phyloP scores from a whole-genome alignment of 2,113 vertebrate genomes.

The Corythoichthys intestinalis region DNA sequence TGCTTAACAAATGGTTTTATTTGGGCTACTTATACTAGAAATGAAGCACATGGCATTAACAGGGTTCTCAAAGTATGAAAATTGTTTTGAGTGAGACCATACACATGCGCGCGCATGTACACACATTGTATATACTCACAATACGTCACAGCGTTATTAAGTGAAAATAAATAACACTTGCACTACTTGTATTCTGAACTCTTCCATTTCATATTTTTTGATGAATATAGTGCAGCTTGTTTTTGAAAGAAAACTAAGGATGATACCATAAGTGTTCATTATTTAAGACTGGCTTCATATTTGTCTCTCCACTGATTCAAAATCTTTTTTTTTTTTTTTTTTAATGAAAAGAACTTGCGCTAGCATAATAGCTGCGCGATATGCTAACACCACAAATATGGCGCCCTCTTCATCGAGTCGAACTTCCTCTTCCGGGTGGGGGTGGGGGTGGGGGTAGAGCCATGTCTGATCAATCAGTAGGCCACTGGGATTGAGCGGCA shows the following conservation, averaged over 20 bases:
- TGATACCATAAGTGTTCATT: too few relatives aligned
- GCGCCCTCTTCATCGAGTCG: background rate
- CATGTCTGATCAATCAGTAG: background rate
- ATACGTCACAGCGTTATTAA: too few relatives aligned
- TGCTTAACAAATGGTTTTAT: conserved; percentile 35
- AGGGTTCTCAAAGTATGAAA: too few relatives aligned
- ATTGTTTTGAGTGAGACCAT: too few relatives aligned
- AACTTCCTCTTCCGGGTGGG: background rate
- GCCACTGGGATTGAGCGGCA: too few relatives aligned
- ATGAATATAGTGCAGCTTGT: too few relatives aligned
- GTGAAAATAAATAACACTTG: too few relatives aligned
- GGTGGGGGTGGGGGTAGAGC: background rate
- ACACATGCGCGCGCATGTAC: too few relatives aligned
- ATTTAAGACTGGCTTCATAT: too few relatives aligned
- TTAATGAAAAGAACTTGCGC: background rate
- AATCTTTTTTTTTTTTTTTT: background rate
- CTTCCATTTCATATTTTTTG: background rate
- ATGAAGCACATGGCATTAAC: background rate
- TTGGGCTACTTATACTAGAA: conserved; percentile 27
- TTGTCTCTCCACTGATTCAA: too few relatives aligned
- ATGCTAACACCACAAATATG: background rate
- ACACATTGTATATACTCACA: too few relatives aligned
- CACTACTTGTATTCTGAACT: background rate
- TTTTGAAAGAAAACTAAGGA: too few relatives aligned
- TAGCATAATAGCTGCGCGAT: background rate